These are phyloP conservation scores for Mobula hypostoma DNA, from an alignment of 2,113 vertebrate species.

Conservation along the genomic window DNA sequence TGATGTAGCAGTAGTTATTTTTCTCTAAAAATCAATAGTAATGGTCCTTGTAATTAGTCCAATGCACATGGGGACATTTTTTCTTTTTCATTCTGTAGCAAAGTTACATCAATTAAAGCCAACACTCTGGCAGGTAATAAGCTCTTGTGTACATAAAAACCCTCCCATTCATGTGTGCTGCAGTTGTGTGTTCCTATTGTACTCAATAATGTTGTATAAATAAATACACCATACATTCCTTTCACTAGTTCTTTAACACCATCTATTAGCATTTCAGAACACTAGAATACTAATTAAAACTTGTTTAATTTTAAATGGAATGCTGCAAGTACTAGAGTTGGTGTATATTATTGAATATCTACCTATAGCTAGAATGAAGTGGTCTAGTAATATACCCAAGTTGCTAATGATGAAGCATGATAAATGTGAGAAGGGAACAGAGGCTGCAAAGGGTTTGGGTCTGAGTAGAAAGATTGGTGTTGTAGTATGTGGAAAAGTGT, in stretches of 20 bases:
- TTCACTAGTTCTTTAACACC: not conserved
- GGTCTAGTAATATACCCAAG: no score
- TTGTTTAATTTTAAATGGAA: not conserved
- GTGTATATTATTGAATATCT: no score
- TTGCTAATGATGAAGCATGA: no score
- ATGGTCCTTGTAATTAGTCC: conserved; percentile 26
- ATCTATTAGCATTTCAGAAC: not conserved
- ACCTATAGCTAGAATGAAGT: no score
- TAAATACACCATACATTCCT: not conserved
- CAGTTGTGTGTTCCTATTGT: not conserved
- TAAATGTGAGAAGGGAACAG: no score
- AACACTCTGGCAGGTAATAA: conserved; percentile 1
- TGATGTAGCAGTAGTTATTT: conserved; percentile 3
- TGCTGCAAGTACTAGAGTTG: no score
- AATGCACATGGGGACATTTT: not conserved
- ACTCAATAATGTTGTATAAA: not conserved
- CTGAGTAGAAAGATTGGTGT: no score
- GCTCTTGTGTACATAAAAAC: not conserved
- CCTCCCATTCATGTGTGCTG: not conserved
- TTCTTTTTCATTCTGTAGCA: not conserved
- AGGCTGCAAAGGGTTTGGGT: no score
- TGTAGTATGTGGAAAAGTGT: no score
- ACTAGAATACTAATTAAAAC: not conserved
- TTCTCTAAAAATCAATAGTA: conserved; percentile 31
- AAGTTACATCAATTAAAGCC: conserved; percentile 25